Evolutionary conservation across 2,113 vertebrate genomes (phyloP).

Genomic region (Bufo bufo): DNA sequence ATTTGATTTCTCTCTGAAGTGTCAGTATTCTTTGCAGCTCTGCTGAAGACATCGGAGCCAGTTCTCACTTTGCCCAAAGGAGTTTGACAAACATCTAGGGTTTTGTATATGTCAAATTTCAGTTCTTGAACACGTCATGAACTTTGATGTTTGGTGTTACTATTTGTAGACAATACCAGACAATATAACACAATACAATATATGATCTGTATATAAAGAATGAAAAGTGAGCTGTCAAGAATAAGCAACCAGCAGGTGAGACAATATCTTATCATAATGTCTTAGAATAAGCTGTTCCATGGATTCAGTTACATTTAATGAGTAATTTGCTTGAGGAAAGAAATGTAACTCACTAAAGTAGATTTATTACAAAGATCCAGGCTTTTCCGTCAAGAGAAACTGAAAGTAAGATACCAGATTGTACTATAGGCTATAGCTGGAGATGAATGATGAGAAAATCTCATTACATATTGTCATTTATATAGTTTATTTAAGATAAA

Average conservation of each 20-base stretch:
- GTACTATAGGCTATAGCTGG: not conserved
- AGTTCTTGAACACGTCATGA: not conserved
- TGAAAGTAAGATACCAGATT: not conserved
- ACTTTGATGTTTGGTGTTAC: constrained; percentile 25
- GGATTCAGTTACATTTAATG: not conserved
- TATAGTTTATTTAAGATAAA: not conserved
- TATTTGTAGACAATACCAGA: not conserved
- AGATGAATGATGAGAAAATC: not conserved
- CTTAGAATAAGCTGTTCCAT: not conserved
- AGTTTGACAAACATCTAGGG: constrained; percentile 31
- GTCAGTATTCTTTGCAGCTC: constrained; percentile 15
- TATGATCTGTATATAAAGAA: not conserved
- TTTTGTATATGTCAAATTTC: constrained; percentile 22
- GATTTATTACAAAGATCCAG: not conserved
- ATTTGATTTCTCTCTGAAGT: constrained; percentile 29
- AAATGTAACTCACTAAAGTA: not conserved
- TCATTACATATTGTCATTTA: not conserved
- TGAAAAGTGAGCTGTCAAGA: not conserved
- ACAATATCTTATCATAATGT: not conserved
- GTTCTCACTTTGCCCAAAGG: constrained; percentile 26
- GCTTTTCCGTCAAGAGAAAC: not conserved
- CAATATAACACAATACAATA: not conserved
- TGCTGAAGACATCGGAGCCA: constrained; percentile 22
- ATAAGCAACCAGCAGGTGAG: constrained; percentile 1
- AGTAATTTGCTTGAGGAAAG: not conserved